Base-by-base conservation (phyloP, 2,888 invertebrate species). In the Cremastinae sp. region DNA sequence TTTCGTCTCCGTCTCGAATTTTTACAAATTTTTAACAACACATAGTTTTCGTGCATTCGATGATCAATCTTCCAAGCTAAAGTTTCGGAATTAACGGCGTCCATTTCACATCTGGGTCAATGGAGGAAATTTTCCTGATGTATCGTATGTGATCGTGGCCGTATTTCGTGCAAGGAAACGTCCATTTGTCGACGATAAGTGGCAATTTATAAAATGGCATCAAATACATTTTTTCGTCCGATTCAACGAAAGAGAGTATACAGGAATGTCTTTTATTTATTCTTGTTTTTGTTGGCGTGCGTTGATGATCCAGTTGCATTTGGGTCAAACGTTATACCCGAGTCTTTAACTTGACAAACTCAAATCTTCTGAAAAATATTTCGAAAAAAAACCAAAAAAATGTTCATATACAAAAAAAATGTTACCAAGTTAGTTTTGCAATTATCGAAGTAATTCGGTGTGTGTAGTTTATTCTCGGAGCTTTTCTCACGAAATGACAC, bases 121-220 rank as follows among this genome's bases (percentile, higher is more conserved):
- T 18, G 37, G 51, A 20, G 49, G 20, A 39, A 56, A 66, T 72
- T 56, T 66, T 47, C 35, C 28, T 53, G 35, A 53, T 51, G 18
- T 39, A 53, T 65, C 14, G 39, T 14, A 35, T 18, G 41, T 35
- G 58, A 68, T 53, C 65, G 39, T 59, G 14, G 35, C 37, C 10
- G 59, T 65, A 64, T 69, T 71, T 45, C 28, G 28, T 37, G 28
- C 43, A 28, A 55, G 37, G 47, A 43, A 41, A 28, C 1, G 41
- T 14, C 45, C 71, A 66, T 78, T 66, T 49, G 62, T 74, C 51
- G 56, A 65, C 39, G 62, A 58, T 69, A 68, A 74, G 68, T 64
- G 56, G 69, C 64, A 14, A 59, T 74, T 51, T 37, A 62, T 74
- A 68, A 62, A 68, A 55, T 59, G 28, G 14, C 43, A 41, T 35